A percentile compares a stretch with the other conserved stretches of the same genome.
phyloP scores from a whole-genome alignment of 2,797 vertebrate genomes.

The Dromococcyx pavoninus region DNA sequence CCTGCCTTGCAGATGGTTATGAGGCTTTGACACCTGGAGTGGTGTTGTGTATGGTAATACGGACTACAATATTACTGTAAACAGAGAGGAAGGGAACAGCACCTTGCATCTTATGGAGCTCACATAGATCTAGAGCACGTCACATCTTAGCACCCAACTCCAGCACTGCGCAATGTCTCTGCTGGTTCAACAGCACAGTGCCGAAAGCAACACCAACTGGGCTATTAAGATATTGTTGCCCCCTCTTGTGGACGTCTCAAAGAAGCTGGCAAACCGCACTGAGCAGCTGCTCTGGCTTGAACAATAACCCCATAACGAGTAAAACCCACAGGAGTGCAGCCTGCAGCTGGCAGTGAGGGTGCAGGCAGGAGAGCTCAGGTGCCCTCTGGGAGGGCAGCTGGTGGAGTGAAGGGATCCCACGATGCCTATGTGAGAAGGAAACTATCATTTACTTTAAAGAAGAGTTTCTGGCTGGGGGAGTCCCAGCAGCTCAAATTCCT shows the following conservation, averaged over 20 bases:
- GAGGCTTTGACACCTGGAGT: not conserved
- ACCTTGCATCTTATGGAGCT: not conserved
- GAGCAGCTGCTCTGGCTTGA: not conserved
- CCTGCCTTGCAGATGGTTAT: not conserved
- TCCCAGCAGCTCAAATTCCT: not conserved
- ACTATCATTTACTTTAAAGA: not conserved
- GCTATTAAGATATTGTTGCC: not conserved
- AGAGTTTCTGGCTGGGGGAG: not conserved
- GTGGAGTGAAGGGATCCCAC: not conserved
- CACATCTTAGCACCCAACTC: not conserved
- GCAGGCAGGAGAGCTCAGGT: not conserved
- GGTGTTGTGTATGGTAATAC: not conserved
- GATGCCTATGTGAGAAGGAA: not conserved
- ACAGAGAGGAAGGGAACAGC: not conserved
- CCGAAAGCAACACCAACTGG: not conserved
- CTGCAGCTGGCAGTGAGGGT: accelerated
- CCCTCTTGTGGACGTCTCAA: not conserved
- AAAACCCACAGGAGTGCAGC: not conserved
- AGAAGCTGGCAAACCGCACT: not conserved
- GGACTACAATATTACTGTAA: not conserved
- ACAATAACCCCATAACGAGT: not conserved
- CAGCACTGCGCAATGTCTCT: not conserved
- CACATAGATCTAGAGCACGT: not conserved
- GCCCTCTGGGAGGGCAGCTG: not conserved
- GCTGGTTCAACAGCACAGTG: not conserved